These are phyloP conservation scores for Temnopleurus reevesii DNA, from an alignment of 53 echinoderm and acorn worm species.

Conservation along the genomic window DNA sequence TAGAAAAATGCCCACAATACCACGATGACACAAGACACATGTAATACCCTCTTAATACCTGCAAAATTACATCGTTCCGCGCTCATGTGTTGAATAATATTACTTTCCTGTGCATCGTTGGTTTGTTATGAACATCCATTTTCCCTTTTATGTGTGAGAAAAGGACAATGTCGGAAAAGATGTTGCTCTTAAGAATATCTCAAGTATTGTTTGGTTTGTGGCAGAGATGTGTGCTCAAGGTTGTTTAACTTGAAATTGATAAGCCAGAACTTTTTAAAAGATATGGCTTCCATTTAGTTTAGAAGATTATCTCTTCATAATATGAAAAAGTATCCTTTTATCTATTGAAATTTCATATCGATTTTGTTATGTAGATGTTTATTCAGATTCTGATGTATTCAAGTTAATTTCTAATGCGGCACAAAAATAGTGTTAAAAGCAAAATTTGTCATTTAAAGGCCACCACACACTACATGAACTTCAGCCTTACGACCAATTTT, in stretches of 20 bases:
- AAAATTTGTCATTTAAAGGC: too few species aligned
- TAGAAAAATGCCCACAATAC: background rate
- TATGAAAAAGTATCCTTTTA: too few species aligned
- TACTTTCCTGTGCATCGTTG: background rate
- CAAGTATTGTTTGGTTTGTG: background rate
- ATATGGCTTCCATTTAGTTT: background rate
- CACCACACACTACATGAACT: too few species aligned
- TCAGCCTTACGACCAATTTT: too few species aligned
- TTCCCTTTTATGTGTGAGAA: too few species aligned
- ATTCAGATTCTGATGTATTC: too few species aligned
- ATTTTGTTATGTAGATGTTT: too few species aligned
- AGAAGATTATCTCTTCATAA: too few species aligned
- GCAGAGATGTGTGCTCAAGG: background rate
- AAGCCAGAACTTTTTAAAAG: too few species aligned
- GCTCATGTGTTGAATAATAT: background rate
- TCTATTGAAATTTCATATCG: too few species aligned
- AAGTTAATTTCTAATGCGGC: too few species aligned
- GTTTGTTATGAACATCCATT: background rate
- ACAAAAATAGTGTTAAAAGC: too few species aligned
- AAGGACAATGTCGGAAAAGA: background rate
- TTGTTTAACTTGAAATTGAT: background rate
- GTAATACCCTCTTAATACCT: slow-evolving; percentile 34
- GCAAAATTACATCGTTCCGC: background rate
- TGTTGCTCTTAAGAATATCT: background rate
- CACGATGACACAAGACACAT: background rate